Evolutionary conservation across 2,888 invertebrate genomes (phyloP).

Genomic region (Metacarcinus magister): DNA sequence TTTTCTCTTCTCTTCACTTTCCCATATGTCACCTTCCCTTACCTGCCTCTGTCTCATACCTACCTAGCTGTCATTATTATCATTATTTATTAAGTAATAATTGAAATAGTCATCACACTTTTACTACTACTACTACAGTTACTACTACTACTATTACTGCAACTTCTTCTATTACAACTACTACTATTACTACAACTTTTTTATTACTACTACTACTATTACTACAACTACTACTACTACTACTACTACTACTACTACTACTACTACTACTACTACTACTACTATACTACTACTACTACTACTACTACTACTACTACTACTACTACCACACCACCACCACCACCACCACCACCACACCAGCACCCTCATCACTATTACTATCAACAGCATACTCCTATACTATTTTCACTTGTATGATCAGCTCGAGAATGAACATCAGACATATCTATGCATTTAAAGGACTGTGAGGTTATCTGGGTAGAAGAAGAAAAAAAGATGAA

Average conservation of each 20-base stretch:
- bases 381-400: not conserved
- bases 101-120: too few relatives aligned
- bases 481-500: not conserved
- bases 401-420: not conserved
- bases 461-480: not conserved
- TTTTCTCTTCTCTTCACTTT: too few relatives aligned
- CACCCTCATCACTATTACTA: not conserved
- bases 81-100: too few relatives aligned
- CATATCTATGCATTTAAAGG: not conserved
- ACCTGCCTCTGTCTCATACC: not conserved
- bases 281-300: not conserved
- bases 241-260: not conserved
- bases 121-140: too few relatives aligned
- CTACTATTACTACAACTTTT: not conserved
- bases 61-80: too few relatives aligned
- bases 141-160: too few relatives aligned
- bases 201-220: not conserved
- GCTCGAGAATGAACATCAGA: not conserved
- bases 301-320: not conserved
- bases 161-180: too few relatives aligned
- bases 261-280: not conserved
- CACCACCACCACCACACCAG: too few relatives aligned
- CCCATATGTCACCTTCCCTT: not conserved
- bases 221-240: not conserved
- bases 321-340: too few relatives aligned